A percentile compares a stretch with the other conserved stretches of the same genome.
Evolutionary conservation across 1,140 invertebrate genomes (phyloP).

Genomic region (Hypsibius dujardini): DNA sequence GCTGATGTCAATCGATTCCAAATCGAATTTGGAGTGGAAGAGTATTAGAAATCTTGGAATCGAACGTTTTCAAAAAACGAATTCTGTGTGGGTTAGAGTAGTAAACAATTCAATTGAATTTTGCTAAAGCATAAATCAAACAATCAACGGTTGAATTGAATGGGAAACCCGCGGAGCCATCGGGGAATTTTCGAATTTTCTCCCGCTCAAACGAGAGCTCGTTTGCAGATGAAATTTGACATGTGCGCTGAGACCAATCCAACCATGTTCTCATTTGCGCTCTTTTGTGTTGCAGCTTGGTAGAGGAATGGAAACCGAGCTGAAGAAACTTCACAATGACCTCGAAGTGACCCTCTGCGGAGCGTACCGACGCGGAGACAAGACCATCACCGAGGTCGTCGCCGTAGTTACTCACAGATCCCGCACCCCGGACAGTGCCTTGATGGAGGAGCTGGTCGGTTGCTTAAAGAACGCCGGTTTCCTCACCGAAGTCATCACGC

Average conservation of each 20-base stretch:
- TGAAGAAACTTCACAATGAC: neutral
- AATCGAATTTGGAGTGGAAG: no score
- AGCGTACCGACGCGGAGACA: neutral
- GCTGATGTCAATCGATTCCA: no score
- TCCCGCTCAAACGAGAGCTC: neutral
- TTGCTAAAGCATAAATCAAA: no score
- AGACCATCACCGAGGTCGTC: neutral
- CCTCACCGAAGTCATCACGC: neutral
- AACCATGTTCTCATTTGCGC: neutral
- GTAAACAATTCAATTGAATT: no score
- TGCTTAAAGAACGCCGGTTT: neutral
- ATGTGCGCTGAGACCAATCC: no score
- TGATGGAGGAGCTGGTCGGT: neutral
- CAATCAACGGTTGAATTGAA: neutral
- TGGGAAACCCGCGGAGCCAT: neutral
- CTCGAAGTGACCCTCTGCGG: constrained; percentile 15
- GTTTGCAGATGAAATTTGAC: neutral
- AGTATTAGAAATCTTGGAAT: no score
- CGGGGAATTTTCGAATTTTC: neutral
- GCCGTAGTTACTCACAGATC: constrained; percentile 9
- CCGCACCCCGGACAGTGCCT: neutral
- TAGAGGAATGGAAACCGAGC: neutral
- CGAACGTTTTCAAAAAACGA: no score
- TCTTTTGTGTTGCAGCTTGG: neutral
- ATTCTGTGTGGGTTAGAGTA: no score